These are phyloP conservation scores for Agriotes lineatus DNA, from an alignment of 2,888 invertebrate species.

Conservation along the genomic window DNA sequence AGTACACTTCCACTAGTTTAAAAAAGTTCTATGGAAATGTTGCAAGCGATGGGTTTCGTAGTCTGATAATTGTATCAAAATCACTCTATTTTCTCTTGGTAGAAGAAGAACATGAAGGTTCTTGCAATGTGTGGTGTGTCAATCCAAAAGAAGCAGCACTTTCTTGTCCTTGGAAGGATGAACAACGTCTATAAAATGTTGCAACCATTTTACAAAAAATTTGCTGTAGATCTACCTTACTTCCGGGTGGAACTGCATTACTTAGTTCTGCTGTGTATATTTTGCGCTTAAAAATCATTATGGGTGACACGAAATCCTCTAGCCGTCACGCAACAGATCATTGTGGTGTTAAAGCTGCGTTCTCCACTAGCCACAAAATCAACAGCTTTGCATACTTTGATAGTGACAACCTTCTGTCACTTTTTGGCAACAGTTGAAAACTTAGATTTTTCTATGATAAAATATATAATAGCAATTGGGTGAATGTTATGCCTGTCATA, in stretches of 20 bases:
- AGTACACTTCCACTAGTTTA: no score
- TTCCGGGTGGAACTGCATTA: no score
- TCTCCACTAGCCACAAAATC: slow-evolving; percentile 48
- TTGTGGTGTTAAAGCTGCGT: slow-evolving; percentile 47
- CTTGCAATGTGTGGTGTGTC: not conserved
- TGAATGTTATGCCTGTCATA: slow-evolving; percentile 41
- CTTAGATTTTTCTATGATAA: slow-evolving; percentile 50
- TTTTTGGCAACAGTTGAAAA: no score
- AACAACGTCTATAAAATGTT: not conserved
- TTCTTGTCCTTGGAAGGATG: not conserved
- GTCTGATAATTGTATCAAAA: not conserved
- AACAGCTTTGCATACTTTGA: slow-evolving; percentile 46
- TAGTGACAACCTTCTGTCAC: slow-evolving; percentile 44
- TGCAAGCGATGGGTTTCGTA: not conserved
- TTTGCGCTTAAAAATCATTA: no score
- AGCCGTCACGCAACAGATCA: slow-evolving; percentile 42
- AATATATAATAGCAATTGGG: slow-evolving; percentile 45
- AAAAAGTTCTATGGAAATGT: not conserved
- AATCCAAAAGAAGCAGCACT: not conserved
- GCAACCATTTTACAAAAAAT: not conserved
- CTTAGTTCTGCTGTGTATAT: no score
- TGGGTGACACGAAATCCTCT: slow-evolving; percentile 4
- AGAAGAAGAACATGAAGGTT: not conserved
- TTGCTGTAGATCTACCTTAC: no score
- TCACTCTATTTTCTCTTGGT: not conserved